Base-by-base conservation (phyloP, 1,140 invertebrate genomes). In the Orchesella cincta region DNA sequence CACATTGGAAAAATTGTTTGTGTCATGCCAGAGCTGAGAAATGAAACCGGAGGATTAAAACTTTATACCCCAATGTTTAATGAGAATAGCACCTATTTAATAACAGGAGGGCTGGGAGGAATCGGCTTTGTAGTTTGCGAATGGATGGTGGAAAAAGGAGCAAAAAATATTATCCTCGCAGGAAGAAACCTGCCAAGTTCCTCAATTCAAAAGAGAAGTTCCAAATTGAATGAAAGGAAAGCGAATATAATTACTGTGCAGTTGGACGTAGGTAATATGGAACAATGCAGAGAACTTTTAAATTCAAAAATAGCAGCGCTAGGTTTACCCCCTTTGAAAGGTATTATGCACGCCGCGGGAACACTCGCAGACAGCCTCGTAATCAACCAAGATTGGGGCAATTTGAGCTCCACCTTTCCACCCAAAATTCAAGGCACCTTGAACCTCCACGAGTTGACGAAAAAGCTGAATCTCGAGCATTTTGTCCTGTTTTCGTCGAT, bases 61-160 rank as follows among this genome's bases (percentile, higher is more conserved):
- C 28, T n/a, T n/a, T 23, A 64, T n/a, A 29, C 67, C 12, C 29
- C 67, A 2, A 36, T 72, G 2, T 80, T 75, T 28, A 80, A 75
- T n/a, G 8, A 23, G 3, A 51, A 76, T 1, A 73, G 72, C 23
- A 77, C 57, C 12, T 79, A 79, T 31, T 14, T 79, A 0, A 73
- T 79, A 18, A 75, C 72, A 3, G 78, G 79, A 39, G 79, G 79
- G 1, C 52, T 80, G 12, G 79, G 76, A 29, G 79, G 76, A 1
- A 26, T 80, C 51, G 79, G 79, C 31, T 46, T 80, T 0, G 67
- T 78, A 57, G 74, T 80, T 23, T 0, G 34, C 1, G 57, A 73
- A 29, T 75, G 39, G 12, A 57, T 80, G 67, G 26, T 57, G 1
- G 46, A 64, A 29, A 14, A 77, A n/a, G 79, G 79, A 23, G 79